Evolutionary conservation across 2,113 vertebrate species (phyloP).

Genomic region (Nettapus auritus): DNA sequence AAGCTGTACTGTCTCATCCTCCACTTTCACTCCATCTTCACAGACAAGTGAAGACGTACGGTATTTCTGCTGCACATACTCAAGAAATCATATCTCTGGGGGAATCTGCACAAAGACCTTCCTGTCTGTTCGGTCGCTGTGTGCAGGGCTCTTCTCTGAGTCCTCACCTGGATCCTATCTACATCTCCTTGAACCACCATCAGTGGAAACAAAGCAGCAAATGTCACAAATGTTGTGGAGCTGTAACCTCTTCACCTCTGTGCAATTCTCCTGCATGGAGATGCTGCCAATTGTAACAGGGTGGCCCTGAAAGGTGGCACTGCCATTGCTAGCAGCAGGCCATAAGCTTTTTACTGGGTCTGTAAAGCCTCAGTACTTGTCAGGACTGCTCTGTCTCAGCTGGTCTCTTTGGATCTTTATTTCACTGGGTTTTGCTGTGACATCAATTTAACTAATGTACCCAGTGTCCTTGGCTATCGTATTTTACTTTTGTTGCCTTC

Average conservation of each 20-base stretch:
- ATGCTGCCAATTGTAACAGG: background rate
- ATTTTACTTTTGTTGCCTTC: background rate
- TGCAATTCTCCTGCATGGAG: fast-evolving
- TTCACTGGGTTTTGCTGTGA: background rate
- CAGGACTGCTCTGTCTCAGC: background rate
- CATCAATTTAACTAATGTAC: background rate
- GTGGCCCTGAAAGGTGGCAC: background rate
- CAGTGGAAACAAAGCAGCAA: background rate
- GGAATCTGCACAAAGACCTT: background rate
- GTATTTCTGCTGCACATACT: background rate
- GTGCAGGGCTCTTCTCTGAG: background rate
- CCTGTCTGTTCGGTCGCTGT: fast-evolving
- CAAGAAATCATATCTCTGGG: background rate
- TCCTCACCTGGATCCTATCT: background rate
- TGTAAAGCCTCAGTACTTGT: background rate
- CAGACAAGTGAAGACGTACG: background rate
- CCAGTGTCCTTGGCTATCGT: fast-evolving
- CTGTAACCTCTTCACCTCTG: background rate
- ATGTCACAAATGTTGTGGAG: background rate
- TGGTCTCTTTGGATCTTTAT: background rate
- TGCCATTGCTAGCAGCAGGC: fast-evolving
- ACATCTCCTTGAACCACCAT: background rate
- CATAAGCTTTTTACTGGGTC: background rate
- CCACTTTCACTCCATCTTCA: background rate
- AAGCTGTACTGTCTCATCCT: background rate